Evolutionary conservation across 2,113 vertebrate species (phyloP).

Genomic region (Pyxicephalus adspersus): DNA sequence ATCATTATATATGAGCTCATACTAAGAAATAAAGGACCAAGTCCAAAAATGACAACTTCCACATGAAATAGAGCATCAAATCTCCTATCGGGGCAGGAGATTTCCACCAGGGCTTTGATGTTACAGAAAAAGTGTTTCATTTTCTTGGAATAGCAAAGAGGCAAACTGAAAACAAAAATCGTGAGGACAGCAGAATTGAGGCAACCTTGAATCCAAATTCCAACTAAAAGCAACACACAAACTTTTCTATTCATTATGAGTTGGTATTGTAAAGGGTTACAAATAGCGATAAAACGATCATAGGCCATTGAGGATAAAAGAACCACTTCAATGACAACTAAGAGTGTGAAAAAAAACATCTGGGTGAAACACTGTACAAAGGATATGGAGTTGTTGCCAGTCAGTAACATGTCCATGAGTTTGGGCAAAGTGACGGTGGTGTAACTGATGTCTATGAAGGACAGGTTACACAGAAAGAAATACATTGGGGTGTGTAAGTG

Average conservation of each 20-base stretch:
- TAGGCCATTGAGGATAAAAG: slow-evolving; percentile 38
- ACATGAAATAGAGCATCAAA: slow-evolving; percentile 48
- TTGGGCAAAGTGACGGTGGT: slow-evolving; percentile 34
- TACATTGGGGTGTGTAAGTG: slow-evolving; percentile 47
- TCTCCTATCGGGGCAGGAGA: slow-evolving; percentile 54
- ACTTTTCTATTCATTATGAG: slow-evolving; percentile 10
- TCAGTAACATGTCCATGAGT: slow-evolving; percentile 9
- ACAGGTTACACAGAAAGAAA: slow-evolving; percentile 39
- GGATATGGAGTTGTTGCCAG: slow-evolving; percentile 19
- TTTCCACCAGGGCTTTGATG: slow-evolving; percentile 47
- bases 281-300: slow-evolving; percentile 24
- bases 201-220: slow-evolving; percentile 21
- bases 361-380: slow-evolving; percentile 31
- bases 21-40: slow-evolving; percentile 39
- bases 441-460: slow-evolving; percentile 35
- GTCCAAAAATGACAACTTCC: slow-evolving; percentile 31
- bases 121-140: slow-evolving; percentile 60
- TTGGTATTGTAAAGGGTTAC: slow-evolving; percentile 11
- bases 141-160: slow-evolving; percentile 52
- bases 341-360: slow-evolving; percentile 24
- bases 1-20: slow-evolving; percentile 57
- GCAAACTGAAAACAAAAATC: not conserved
- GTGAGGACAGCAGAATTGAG: not conserved
- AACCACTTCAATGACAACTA: slow-evolving; percentile 9
- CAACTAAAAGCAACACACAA: not conserved